Base-by-base conservation (phyloP, 35 echinoderm and acorn worm genomes). In the Apostichopus japonicus region DNA sequence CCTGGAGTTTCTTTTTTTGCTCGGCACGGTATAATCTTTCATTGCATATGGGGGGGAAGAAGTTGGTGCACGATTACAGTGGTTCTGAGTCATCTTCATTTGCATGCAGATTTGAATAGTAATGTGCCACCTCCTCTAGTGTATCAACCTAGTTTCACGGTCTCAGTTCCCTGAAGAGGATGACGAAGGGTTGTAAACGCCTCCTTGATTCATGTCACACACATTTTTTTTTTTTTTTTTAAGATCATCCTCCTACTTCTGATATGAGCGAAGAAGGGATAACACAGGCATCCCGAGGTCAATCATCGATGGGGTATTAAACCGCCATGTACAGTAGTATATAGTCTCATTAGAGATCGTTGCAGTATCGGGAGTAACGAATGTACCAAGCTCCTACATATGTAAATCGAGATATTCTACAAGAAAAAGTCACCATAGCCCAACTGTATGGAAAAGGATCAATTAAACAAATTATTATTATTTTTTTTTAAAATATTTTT, bases 71-170 rank as follows among this genome's bases (percentile, higher is more conserved):
- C 33, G 33, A 44, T 44, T 1, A 3, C 33, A 3, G 56, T 58
- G 81, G 81, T 57, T 84, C 81, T 84, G 21, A 84, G 81, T 84
- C 81, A 84, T 17, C 53, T 23, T 84, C 54, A 84, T 84, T 58
- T 84, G 17, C 81, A 84, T 84, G 55, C 51, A 21, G 56, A 23
- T 84, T 58, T 84, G 54, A 84, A 84, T 84, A 57, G 56, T 84
- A 22, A 84, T 84, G 81, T 84, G 81, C 81, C 54, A 58, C 81
- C 53, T 84, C 51, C 11, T 54, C 15, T 58, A n/a, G 54, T 58
- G 54, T 51, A 84, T 84, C 81, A 84, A 84, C 81, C 81, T 84
- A 84, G 9, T 84, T 80, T 17, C 53, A 75, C 17, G 13, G 24
- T 80, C 24, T 84, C 21, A 22, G 17, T 57, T 57, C 15, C 54